Base-by-base conservation (phyloP, 2,888 invertebrate genomes). In the Corythucha ciliata region DNA sequence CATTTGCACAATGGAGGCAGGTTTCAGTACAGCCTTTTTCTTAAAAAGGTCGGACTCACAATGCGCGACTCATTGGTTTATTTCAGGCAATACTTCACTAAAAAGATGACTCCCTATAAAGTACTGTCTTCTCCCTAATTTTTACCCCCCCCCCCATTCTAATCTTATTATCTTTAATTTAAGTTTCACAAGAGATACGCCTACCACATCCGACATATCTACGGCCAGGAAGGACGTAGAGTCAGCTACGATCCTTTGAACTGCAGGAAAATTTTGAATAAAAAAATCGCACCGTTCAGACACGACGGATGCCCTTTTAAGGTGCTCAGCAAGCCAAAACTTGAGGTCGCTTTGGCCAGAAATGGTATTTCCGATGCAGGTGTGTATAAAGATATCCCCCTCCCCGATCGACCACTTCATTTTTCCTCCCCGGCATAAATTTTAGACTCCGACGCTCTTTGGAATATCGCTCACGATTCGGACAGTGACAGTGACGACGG, bases 251-350 rank as follows among this genome's bases (percentile, higher is more conserved):
- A 52, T 21, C 56, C 56, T 7, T 49, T 42, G 18, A 54, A 48
- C 29, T 56, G 56, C 22, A 21, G 36, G 18, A 52, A 48, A 25
- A 52, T 56, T 14, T 32, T 54, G 36, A 40, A 56, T 26, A 45
- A 36, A 4, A 26, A 32, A 4, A 48, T 54, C 24, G 33, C 47
- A 32, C 50, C 48, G 20, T 22, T 40, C n/a, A 54, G 54, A 16
- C 48, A 54, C 24, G 52, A 56, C 34, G 56, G 56, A 3, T 56
- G 56, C 32, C 56, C 56, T 3, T 56, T 52, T 20, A 54, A 49
- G 46, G 24, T 55, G 5, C 48, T 49, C 4, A 48, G 53, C 26
- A 21, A 52, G n/a, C 24, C 22, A 21, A 22, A 52, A 7, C 12
- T 55, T 16, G 41, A 29, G 16, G 25, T 36, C 24, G 32, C 25